A percentile compares a stretch with the other conserved stretches of the same genome.
phyloP scores from a whole-genome alignment of 2,888 invertebrate genomes.

The Metallyticus violacea region DNA sequence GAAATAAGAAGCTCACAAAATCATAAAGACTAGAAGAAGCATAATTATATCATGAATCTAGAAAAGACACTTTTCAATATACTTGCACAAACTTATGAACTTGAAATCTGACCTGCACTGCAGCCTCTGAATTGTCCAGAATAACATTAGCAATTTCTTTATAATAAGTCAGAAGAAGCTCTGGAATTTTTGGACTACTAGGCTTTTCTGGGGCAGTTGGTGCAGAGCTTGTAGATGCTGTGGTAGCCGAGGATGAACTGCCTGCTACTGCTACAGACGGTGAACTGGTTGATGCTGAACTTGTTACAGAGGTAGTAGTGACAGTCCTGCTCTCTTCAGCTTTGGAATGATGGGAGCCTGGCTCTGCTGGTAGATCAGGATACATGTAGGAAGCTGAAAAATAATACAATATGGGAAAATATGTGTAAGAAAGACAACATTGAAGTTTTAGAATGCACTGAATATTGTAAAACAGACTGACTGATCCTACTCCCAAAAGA shows the following conservation, averaged over 20 bases:
- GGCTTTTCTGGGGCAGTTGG: not conserved
- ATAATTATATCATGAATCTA: no score
- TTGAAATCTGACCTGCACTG: not conserved
- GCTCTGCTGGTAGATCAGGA: not conserved
- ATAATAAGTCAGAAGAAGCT: constrained; percentile 18
- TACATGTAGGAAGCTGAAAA: not conserved
- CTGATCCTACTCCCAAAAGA: no score
- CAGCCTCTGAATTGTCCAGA: constrained; percentile 19
- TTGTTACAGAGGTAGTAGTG: not conserved
- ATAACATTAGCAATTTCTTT: constrained; percentile 23
- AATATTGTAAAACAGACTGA: no score
- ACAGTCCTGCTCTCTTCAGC: not conserved
- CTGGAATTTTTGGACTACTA: not conserved
- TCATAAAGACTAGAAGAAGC: no score
- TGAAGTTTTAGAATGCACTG: no score
- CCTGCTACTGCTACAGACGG: not conserved
- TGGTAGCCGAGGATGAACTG: not conserved
- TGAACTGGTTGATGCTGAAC: not conserved
- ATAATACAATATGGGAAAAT: no score
- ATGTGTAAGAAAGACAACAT: no score
- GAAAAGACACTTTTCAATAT: no score
- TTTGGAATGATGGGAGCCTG: not conserved
- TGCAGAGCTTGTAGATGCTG: not conserved
- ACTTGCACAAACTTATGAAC: not conserved
- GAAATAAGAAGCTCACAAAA: no score